Percentiles rank a stretch among this genome's conserved stretches.
These are phyloP conservation scores for Labeo calbasu DNA, from an alignment of 2,797 vertebrate species.

Conservation along the genomic window DNA sequence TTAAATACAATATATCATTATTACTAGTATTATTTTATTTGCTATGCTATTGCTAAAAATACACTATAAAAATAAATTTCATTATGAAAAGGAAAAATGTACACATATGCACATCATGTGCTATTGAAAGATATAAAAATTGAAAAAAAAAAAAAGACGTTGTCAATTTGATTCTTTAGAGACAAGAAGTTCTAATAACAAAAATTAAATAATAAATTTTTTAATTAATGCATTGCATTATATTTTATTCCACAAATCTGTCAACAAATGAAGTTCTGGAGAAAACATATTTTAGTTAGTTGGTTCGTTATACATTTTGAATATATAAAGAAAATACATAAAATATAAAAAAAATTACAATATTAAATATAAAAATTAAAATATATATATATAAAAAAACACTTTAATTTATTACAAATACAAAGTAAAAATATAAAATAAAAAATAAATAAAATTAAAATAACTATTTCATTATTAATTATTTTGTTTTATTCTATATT, in stretches of 20 bases:
- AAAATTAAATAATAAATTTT: neutral
- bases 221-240: neutral
- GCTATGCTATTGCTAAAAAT: neutral
- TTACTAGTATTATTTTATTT: neutral
- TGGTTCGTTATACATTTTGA: neutral
- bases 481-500: neutral
- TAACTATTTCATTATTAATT: neutral
- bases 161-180: neutral
- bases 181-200: neutral
- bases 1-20: no score
- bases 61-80: no score
- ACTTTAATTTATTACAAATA: neutral
- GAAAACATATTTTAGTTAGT: neutral
- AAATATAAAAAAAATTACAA: neutral
- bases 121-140: neutral
- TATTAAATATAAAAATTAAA: no score
- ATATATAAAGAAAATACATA: neutral
- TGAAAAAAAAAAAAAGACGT: neutral
- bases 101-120: neutral
- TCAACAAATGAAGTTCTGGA: neutral
- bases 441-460: neutral
- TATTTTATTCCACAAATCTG: neutral
- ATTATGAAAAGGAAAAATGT: neutral
- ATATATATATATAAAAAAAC: neutral
- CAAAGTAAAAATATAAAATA: neutral